Evolutionary conservation across 2,888 invertebrate species (phyloP).

Genomic region (Drosophila aldrichi): DNA sequence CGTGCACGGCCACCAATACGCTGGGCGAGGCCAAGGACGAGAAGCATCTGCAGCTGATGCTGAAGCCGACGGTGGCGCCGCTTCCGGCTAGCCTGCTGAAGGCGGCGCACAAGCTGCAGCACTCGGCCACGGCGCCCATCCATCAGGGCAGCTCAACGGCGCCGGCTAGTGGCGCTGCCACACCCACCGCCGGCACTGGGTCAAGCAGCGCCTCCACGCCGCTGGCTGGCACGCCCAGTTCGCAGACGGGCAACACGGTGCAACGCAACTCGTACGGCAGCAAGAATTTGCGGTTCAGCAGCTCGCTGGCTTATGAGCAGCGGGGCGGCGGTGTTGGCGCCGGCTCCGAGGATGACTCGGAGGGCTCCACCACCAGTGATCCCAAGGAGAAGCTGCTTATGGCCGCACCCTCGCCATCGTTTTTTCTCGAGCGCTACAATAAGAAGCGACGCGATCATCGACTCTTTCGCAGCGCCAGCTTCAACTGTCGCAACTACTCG

Average conservation of each 20-base stretch:
- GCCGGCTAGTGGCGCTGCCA: constrained; percentile 75
- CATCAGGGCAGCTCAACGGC: constrained; percentile 68
- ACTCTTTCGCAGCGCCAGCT: constrained; percentile 85
- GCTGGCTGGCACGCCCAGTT: constrained; percentile 41
- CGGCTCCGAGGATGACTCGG: constrained; percentile 83
- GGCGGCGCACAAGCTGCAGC: constrained; percentile 78
- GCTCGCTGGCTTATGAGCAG: constrained; percentile 76
- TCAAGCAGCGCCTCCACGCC: constrained; percentile 47
- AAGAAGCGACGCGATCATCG: constrained; percentile 85
- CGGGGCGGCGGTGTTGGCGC: constrained; percentile 50
- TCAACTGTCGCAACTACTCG: constrained; percentile 85
- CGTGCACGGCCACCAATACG: constrained; percentile 74
- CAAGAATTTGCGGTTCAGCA: constrained; percentile 81
- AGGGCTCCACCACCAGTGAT: constrained; percentile 84
- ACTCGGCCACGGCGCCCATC: constrained; percentile 82
- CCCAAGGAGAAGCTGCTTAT: constrained; percentile 84
- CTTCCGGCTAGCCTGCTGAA: constrained; percentile 61
- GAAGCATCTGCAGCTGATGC: constrained; percentile 36
- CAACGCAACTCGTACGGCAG: constrained; percentile 66
- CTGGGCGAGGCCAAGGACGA: constrained; percentile 56
- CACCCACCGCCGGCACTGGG: constrained; percentile 67
- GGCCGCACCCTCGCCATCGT: constrained; percentile 80
- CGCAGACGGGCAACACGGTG: constrained; percentile 30
- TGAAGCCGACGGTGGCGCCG: constrained; percentile 52
- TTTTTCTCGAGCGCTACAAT: constrained; percentile 85